Percentiles rank a stretch among this genome's conserved stretches.
These are phyloP conservation scores for Drosophila borealis DNA, from an alignment of 2,888 invertebrate species.

Conservation along the genomic window DNA sequence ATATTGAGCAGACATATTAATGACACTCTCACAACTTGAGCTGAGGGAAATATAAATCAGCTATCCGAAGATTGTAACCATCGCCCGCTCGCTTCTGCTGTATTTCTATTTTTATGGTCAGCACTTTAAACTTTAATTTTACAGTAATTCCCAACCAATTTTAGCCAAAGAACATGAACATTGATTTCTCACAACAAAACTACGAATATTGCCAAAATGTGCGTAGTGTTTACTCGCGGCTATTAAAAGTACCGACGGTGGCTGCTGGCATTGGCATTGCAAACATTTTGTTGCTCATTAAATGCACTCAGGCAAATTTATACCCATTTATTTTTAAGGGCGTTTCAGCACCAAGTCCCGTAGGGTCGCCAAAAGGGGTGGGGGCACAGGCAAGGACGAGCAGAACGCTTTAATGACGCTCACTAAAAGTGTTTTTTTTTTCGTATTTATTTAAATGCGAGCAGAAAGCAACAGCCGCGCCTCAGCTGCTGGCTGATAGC, in stretches of 20 bases:
- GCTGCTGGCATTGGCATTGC: constrained; percentile 17
- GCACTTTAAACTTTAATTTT: too few species aligned
- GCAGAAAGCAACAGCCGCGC: constrained; percentile 54
- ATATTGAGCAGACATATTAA: too few species aligned
- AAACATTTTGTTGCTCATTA: constrained; percentile 60
- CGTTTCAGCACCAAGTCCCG: background rate
- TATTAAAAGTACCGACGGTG: constrained; percentile 36
- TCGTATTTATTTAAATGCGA: constrained; percentile 50
- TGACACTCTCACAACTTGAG: too few species aligned
- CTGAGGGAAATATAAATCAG: too few species aligned
- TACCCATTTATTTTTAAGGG: constrained; percentile 55
- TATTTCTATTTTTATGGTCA: too few species aligned
- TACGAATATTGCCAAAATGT: constrained; percentile 31
- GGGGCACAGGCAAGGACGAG: background rate
- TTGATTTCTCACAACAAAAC: constrained; percentile 20
- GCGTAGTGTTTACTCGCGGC: constrained; percentile 22
- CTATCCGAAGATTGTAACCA: background rate
- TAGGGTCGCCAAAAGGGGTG: background rate
- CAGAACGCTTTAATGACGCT: constrained; percentile 45
- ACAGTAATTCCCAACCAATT: background rate
- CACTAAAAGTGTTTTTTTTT: constrained; percentile 24
- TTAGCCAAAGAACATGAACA: background rate
- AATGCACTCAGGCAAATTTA: constrained; percentile 66
- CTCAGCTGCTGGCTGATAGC: constrained; percentile 47
- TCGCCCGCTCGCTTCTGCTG: too few species aligned